Evolutionary conservation across 2,888 invertebrate genomes (phyloP).

Genomic region (Drosophila peninsularis): DNA sequence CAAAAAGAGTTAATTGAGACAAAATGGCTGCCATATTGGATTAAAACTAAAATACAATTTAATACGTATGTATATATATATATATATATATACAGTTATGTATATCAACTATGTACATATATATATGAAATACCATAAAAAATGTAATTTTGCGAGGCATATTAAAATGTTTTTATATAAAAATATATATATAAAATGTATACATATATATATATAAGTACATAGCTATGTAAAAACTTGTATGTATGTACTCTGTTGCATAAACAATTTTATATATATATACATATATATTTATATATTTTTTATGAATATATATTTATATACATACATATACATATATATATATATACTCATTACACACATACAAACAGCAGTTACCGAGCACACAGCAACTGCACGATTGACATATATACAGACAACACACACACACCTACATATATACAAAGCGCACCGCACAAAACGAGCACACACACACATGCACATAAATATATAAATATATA

Average conservation of each 20-base stretch:
- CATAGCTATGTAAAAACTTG: conserved; percentile 4
- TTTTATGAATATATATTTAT: conserved; percentile 14
- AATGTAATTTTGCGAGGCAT: conserved; percentile 19
- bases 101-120: conserved; percentile 8
- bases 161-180: conserved; percentile 17
- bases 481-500: neutral
- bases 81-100: conserved; percentile 17
- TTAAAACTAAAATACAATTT: conserved; percentile 80
- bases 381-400: conserved; percentile 71
- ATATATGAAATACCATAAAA: conserved; percentile 27
- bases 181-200: neutral
- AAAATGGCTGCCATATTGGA: conserved; percentile 82
- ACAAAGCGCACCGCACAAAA: conserved; percentile 60
- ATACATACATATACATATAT: conserved; percentile 32
- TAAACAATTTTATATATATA: conserved; percentile 38
- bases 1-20: conserved; percentile 73
- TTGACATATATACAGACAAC: conserved; percentile 66
- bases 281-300: conserved; percentile 1
- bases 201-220: conserved; percentile 15
- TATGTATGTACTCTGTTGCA: conserved; percentile 31
- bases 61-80: conserved; percentile 59
- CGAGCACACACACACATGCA: conserved; percentile 52
- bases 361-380: conserved; percentile 70
- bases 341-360: conserved; percentile 39
- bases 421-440: conserved; percentile 42